phyloP scores from a whole-genome alignment of 1,140 invertebrate species.

The Scylla paramamosain region DNA sequence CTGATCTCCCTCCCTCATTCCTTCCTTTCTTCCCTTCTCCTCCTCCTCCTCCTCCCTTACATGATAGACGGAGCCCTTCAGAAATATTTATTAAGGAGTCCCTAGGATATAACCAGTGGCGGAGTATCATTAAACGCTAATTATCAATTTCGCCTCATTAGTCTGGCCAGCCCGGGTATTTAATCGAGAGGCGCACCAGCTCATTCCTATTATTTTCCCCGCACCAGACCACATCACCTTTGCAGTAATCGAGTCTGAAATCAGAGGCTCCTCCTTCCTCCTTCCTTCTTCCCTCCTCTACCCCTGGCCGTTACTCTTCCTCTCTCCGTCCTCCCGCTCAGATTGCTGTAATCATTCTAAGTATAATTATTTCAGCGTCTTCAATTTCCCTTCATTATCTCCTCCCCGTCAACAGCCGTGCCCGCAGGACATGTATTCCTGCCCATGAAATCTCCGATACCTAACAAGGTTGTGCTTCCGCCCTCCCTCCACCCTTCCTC shows the following conservation, averaged over 20 bases:
- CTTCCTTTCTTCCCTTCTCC: not conserved
- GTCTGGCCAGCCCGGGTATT: not conserved
- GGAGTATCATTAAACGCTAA: slow-evolving; percentile 14
- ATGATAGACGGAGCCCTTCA: not conserved
- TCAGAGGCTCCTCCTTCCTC: not conserved
- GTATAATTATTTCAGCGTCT: slow-evolving; percentile 5
- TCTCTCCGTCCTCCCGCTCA: not conserved
- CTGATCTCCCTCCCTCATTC: not conserved
- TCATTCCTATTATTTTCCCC: not conserved
- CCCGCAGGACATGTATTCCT: not conserved
- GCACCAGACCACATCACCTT: not conserved
- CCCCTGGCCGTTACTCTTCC: not conserved
- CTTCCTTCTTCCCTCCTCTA: not conserved
- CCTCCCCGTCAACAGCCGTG: not conserved
- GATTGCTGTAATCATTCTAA: slow-evolving; percentile 10
- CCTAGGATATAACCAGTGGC: not conserved
- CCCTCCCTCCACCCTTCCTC: not conserved
- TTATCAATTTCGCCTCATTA: slow-evolving; percentile 7
- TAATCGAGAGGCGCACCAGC: not conserved
- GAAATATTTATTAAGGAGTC: slow-evolving; percentile 15
- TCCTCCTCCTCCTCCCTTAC: not conserved
- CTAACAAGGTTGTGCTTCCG: slow-evolving; percentile 16
- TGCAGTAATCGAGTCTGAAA: not conserved
- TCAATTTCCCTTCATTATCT: not conserved
- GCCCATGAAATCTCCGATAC: not conserved